A percentile compares a stretch with the other conserved stretches of the same genome.
Conservation (phyloP, 2,797 vertebrate species). For the Oreochromis mossambicus region DNA sequence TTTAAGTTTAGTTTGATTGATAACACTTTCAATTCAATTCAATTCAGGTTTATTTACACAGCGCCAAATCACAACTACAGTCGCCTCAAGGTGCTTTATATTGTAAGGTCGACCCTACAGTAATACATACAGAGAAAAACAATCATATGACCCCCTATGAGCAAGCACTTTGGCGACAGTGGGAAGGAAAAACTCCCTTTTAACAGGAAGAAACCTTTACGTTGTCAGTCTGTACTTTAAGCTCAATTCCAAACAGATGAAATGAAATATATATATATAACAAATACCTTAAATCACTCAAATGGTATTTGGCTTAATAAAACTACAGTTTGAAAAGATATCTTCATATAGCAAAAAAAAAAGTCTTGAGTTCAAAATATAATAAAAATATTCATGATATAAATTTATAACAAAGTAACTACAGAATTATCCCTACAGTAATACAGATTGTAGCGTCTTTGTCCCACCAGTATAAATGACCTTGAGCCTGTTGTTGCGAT, state of each 20-base stretch:
- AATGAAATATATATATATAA: background rate
- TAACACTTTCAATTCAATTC: background rate
- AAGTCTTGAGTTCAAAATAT: accelerated
- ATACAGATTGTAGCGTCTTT: accelerated
- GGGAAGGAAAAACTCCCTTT: background rate
- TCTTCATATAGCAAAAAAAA: background rate
- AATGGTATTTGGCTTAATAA: background rate
- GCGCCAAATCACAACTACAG: background rate
- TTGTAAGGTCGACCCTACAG: too few species aligned
- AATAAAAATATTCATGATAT: background rate
- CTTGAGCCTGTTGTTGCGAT: background rate
- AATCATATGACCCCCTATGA: background rate
- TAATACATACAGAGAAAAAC: background rate
- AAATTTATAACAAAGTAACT: background rate
- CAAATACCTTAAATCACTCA: background rate
- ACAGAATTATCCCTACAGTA: background rate
- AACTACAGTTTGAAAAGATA: background rate
- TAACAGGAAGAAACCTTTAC: background rate
- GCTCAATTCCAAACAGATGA: background rate
- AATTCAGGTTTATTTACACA: background rate
- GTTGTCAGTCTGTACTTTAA: background rate
- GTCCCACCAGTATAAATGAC: background rate
- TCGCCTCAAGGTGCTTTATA: background rate
- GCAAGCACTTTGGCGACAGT: background rate
- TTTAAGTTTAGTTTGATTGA: background rate